Evolutionary conservation across 2,888 invertebrate genomes (phyloP).

Genomic region (Sinohyriopsis cumingii): DNA sequence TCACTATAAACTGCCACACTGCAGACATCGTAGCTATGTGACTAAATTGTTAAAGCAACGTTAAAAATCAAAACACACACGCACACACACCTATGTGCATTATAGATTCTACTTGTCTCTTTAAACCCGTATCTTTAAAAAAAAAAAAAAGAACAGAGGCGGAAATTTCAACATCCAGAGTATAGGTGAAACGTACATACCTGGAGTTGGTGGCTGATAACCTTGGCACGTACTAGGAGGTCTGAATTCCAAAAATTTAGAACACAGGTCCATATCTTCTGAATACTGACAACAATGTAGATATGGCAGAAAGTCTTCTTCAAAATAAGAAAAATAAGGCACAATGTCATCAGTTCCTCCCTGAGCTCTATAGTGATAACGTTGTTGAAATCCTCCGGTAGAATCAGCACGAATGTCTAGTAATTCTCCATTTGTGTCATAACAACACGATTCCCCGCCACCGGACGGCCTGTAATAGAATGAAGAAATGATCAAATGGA

Average conservation of each 20-base stretch:
- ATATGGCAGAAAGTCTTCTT: constrained; percentile 53
- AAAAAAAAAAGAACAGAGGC: too few relatives aligned
- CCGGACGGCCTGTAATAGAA: constrained; percentile 26
- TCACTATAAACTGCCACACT: too few relatives aligned
- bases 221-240: constrained; percentile 49
- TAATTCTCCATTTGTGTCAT: constrained; percentile 44
- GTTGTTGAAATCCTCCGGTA: constrained; percentile 50
- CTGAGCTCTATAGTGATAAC: constrained; percentile 54
- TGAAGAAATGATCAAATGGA: background rate
- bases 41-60: too few relatives aligned
- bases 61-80: too few relatives aligned
- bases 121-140: too few relatives aligned
- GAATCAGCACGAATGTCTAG: constrained; percentile 43
- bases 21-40: too few relatives aligned
- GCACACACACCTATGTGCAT: too few relatives aligned
- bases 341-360: constrained; percentile 36
- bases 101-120: too few relatives aligned
- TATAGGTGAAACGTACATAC: constrained; percentile 27
- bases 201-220: constrained; percentile 56
- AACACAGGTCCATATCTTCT: constrained; percentile 34
- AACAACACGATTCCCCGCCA: constrained; percentile 58
- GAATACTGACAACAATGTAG: constrained; percentile 61
- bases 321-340: constrained; percentile 58
- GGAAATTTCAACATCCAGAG: too few relatives aligned
- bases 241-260: constrained; percentile 37